Evolutionary conservation across 2,888 invertebrate species (phyloP), one percentile per base, ranked within the genome.

Genomic region (Tenthredo mesomela): DNA sequence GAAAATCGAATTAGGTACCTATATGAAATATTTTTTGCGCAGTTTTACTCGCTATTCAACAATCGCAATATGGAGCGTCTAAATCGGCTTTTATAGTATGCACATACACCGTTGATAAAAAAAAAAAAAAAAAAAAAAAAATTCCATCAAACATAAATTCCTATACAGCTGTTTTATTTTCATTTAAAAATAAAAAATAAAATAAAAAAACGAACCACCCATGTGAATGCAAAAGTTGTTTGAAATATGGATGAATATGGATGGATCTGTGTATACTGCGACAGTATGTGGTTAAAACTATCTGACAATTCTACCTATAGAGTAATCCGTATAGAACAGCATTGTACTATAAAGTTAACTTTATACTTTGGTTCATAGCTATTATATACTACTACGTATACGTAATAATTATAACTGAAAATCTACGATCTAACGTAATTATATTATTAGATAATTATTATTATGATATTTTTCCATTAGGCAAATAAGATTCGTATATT

Each of bases 291-390:
- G 43, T 75, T 75, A 29, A 47, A 75, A 75, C 75, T 75, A 75
- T 75, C 47, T 10, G 47, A 75, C 47, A 75, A 75, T 75, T 75
- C 12, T 47, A 75, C 15, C 33, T 25, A 12, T 12, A 61, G 21
- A 29, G 12, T n/a, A n/a, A n/a, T n/a, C 3, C 67, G 15, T n/a
- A 9, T 50, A 54, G n/a, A n/a, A n/a, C 3, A 25, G 47, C 25
- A 77, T 54, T 54, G 77, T 77, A 54, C 47, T 15, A 9, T 54
- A 15, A 77, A 77, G 77, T 77, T 77, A 54, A 77, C 29, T 77
- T 33, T 18, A 29, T 40, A 77, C 54, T 77, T 33, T 50, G 54
- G 54, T 33, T 37, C n/a, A 70, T 70, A n/a, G 37, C 29, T 18
- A 29, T 15, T 21, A 67, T 33, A 29, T 33, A 33, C 2, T 2